phyloP scores from a whole-genome alignment of 2,888 invertebrate genomes.

The Panopea generosa region DNA sequence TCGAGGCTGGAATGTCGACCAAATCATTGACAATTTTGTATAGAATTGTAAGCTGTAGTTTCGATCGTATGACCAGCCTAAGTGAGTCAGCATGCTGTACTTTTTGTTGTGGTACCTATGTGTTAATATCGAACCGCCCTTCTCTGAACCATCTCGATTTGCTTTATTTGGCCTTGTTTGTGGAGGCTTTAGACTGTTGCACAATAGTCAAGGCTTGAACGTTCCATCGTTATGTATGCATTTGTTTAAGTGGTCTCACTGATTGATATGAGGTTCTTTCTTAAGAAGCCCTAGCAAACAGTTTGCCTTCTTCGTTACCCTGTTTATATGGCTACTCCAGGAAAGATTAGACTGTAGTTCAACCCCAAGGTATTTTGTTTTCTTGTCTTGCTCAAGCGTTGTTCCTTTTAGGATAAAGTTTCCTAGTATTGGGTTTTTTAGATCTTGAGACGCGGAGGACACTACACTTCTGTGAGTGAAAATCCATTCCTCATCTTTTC shows the following conservation, averaged over 20 bases:
- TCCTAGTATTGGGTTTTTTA: not conserved
- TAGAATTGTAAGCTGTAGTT: constrained; percentile 2
- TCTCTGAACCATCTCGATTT: constrained; percentile 18
- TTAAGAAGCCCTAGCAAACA: constrained; percentile 16
- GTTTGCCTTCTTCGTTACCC: constrained; percentile 21
- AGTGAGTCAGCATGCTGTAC: constrained; percentile 2
- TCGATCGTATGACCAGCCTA: not conserved
- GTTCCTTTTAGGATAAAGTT: constrained; percentile 17
- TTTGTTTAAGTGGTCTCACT: constrained; percentile 12
- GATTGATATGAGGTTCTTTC: not conserved
- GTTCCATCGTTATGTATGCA: constrained; percentile 12
- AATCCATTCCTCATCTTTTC: constrained; percentile 23
- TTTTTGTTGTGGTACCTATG: constrained; percentile 15
- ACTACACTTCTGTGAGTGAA: constrained; percentile 42
- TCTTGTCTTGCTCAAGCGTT: not conserved
- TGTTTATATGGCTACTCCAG: constrained; percentile 25
- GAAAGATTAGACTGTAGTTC: constrained; percentile 19
- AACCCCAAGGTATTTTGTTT: constrained; percentile 28
- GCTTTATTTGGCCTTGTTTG: not conserved
- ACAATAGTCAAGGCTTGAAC: constrained; percentile 9
- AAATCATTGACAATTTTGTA: constrained; percentile 14
- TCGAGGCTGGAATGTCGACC: constrained; percentile 9
- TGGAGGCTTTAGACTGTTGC: constrained; percentile 11
- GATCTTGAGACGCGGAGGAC: constrained; percentile 28
- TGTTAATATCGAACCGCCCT: not conserved